Evolutionary conservation across 2,797 vertebrate species (phyloP), one percentile per base, ranked within the genome.

Genomic region (Sebastes minor): DNA sequence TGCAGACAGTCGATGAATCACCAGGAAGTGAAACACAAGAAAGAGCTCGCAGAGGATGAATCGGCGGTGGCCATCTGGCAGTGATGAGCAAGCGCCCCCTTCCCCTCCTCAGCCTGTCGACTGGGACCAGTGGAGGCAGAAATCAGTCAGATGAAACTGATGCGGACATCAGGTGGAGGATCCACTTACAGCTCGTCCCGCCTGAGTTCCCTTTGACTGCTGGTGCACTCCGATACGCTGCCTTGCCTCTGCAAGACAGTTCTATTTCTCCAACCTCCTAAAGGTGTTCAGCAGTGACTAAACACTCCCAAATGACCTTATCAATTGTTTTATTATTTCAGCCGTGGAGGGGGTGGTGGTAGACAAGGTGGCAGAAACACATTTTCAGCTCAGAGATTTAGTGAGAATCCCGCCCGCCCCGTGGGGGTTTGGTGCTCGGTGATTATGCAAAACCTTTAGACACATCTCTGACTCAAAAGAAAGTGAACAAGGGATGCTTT

Each of bases 121-220:
- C 86, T 83, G 89, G 92, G 91, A 91, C 82, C 87, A 57, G 81
- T 66, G 80, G 76, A 95, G 93, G 92, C 93, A 92, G 92, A 84
- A 93, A 86, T 90, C 95, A 93, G 88, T 95, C 93, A 91, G 83
- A 93, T 89, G 92, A 91, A 94, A 95, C 94, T 93, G 95, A 96
- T 94, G 93, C 56, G 93, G 89, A 93, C 92, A 95, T 95, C 95
- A 94, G 95, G 92, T 95, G 93, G 89, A 94, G 90, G 91, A 94
- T 93, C 92, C 93, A 94, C 92, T 95, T 94, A 95, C 91, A 93
- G 91, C 88, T 82, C 81, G 95, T 92, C 93, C 95, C 93, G 89
- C 89, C 85, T 94, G 86, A 92, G 91, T 89, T 94, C 90, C 88
- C 87, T 86, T 88, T 92, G 92, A 94, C 94, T 93, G 90, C 86